phyloP scores from a whole-genome alignment of 2,797 vertebrate genomes.

The Protonibea diacanthus region DNA sequence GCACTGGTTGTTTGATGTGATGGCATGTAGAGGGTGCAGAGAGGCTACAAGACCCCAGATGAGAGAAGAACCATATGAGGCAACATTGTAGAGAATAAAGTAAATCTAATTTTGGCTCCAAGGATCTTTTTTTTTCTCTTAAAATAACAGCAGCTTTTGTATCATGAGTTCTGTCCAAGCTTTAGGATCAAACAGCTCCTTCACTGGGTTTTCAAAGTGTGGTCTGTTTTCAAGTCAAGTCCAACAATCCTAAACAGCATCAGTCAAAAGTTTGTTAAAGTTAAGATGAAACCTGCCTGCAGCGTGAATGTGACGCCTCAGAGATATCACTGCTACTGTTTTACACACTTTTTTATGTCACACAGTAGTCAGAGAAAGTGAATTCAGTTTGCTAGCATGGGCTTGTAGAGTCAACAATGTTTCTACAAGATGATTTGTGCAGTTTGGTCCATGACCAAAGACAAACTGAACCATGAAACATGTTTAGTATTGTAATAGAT shows the following conservation, averaged over 20 bases:
- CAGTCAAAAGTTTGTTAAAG: conserved; percentile 30
- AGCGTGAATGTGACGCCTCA: neutral
- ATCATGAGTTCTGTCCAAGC: conserved; percentile 42
- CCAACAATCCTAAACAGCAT: conserved; percentile 9
- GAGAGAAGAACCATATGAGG: conserved; percentile 58
- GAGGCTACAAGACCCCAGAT: conserved; percentile 21
- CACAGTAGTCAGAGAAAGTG: neutral
- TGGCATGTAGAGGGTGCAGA: conserved; percentile 9
- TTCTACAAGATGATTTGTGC: conserved; percentile 1
- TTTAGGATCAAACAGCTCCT: conserved; percentile 54
- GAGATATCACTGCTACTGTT: conserved; percentile 1
- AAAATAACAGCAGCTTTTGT: conserved; percentile 52
- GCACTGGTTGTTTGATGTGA: conserved; percentile 19
- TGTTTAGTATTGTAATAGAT: neutral
- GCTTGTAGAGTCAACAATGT: neutral
- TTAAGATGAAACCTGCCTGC: conserved; percentile 9
- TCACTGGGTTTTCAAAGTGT: conserved; percentile 26
- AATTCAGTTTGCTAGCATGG: neutral
- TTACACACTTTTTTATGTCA: neutral
- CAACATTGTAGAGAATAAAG: conserved; percentile 34
- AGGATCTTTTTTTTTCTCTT: conserved; percentile 30
- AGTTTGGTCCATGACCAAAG: neutral
- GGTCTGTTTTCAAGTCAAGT: conserved; percentile 35
- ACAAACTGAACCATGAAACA: neutral
- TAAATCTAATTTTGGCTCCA: conserved; percentile 44